These are phyloP conservation scores for Aegithalos caudatus DNA, from an alignment of 2,113 vertebrate genomes.

Conservation along the genomic window DNA sequence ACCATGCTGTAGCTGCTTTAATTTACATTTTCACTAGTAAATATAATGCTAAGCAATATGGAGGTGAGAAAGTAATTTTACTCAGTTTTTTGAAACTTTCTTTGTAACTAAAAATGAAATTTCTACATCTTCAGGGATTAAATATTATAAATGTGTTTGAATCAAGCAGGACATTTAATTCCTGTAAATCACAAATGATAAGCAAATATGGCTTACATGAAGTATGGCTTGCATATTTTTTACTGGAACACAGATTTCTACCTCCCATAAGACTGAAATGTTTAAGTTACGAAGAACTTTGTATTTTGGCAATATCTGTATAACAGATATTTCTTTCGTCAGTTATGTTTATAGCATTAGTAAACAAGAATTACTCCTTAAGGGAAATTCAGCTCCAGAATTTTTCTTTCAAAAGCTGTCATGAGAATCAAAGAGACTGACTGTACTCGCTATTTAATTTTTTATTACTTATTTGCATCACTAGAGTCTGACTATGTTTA, in stretches of 20 bases:
- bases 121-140: background rate
- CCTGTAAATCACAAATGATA: background rate
- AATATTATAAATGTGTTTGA: background rate
- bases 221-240: background rate
- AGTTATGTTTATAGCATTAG: background rate
- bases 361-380: background rate
- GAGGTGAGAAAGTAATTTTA: background rate
- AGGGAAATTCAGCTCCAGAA: background rate
- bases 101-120: background rate
- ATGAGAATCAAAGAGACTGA: background rate
- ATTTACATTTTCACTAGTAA: background rate
- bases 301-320: background rate
- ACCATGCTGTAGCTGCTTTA: too few species aligned
- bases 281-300: background rate
- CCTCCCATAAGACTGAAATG: background rate
- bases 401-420: slow-evolving; percentile 8
- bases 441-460: background rate
- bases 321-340: background rate
- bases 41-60: background rate
- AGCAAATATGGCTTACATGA: background rate
- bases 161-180: background rate
- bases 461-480: background rate
- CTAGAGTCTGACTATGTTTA: background rate
- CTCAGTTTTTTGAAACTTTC: background rate
- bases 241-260: background rate